Conservation (phyloP, 1,140 invertebrate species). For the Neotoxoptera formosana region DNA sequence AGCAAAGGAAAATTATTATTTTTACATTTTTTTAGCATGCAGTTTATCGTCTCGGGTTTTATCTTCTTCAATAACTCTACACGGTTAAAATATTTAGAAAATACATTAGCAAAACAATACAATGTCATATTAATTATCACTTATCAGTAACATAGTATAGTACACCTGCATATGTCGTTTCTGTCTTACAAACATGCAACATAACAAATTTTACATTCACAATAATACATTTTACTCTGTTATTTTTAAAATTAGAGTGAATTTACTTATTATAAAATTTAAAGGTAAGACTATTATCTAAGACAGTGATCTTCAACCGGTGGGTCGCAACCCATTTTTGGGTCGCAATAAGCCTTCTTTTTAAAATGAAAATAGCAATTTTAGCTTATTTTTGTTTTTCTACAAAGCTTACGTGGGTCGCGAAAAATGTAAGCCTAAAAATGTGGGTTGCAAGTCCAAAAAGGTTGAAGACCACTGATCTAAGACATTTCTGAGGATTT, state of each 20-base stretch:
- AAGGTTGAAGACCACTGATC: too few relatives aligned
- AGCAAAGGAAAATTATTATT: constrained; percentile 16
- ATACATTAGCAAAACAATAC: constrained; percentile 4
- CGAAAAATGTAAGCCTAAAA: too few relatives aligned
- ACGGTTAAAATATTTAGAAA: constrained; percentile 37
- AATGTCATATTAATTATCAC: not conserved
- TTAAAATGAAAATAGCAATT: too few relatives aligned
- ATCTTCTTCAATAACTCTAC: constrained; percentile 33
- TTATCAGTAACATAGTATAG: not conserved
- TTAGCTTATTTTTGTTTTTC: too few relatives aligned
- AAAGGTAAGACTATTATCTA: not conserved
- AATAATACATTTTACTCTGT: not conserved
- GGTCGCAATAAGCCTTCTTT: too few relatives aligned
- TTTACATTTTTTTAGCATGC: constrained; percentile 56
- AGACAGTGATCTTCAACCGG: too few relatives aligned
- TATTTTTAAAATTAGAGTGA: too few relatives aligned
- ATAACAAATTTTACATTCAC: not conserved
- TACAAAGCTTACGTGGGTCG: too few relatives aligned
- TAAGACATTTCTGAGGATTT: not conserved
- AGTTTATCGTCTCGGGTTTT: constrained; percentile 44
- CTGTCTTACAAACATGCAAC: too few relatives aligned
- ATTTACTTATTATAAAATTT: not conserved
- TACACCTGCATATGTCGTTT: not conserved
- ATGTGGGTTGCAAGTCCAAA: too few relatives aligned
- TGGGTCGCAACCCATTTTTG: too few relatives aligned